Evolutionary conservation across 2,888 invertebrate genomes (phyloP), one percentile per base, ranked within the genome.

Genomic region (Zootermopsis nevadensis): DNA sequence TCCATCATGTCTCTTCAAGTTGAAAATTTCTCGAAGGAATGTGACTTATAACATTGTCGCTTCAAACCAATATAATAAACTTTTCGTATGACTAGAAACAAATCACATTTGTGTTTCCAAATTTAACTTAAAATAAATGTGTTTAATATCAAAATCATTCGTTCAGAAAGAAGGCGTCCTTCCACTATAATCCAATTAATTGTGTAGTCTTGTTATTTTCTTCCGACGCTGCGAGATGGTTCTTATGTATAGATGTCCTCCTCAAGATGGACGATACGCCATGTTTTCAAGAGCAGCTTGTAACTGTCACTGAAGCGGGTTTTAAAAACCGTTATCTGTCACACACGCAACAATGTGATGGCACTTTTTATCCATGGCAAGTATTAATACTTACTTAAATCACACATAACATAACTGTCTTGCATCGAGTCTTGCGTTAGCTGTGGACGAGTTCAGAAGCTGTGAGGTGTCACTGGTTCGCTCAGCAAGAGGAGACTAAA

Each of bases 401-500:
- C 66, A 66, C 66, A 66, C 27, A 27, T 60, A 60, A 60, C 60
- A 15, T 30, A 30, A n/a, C 4, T n/a, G 66, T 66, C 10, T n/a
- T 4, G 27, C 19, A 0, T 48, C 19, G 19, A 48, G 48, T 48
- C 48, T 19, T 48, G 48, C 19, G 19, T 19, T 19, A 48, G 19
- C 10, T 48, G 48, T 15, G n/a, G 15, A 60, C 7, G n/a, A 60
- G 60, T 60, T 60, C 48, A 48, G 48, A 48, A 48, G 48, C 48
- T 48, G 3, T 8, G 60, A 76, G 35, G 76, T 77, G 77, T 77
- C 31, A 55, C 77, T 77, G 10, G 55, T 19, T 30, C n/a, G 30
- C 42, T 38, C 30, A 77, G 30, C 77, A 30, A 19, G 38, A 22
- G 24, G 55, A 77, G 33, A 77, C 77, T 76, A 48, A 76, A 42